These are phyloP conservation scores for Leptogaster cylindrica DNA, from an alignment of 2,888 invertebrate species.

Conservation along the genomic window DNA sequence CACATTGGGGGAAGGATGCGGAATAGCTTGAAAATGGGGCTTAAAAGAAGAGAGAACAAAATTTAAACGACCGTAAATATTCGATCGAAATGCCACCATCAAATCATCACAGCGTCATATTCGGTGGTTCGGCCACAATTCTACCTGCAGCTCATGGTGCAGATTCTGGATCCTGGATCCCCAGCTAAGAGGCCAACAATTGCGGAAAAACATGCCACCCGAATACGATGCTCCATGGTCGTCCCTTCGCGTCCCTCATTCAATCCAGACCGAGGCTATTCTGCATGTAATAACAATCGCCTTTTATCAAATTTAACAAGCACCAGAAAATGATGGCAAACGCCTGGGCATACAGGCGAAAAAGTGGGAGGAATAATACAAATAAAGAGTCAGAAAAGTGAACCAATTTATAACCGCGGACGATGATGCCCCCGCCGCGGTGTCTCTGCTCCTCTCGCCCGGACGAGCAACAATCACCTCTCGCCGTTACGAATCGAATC, in stretches of 20 bases:
- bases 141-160: slow-evolving; percentile 2
- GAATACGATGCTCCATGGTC: not conserved
- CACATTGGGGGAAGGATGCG: not conserved
- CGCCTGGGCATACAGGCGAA: slow-evolving; percentile 1
- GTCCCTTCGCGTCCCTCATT: not conserved
- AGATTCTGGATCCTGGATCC: not conserved
- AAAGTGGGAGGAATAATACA: slow-evolving; percentile 20
- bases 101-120: slow-evolving; percentile 46
- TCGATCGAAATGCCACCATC: slow-evolving; percentile 45
- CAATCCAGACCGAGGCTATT: slow-evolving; percentile 34
- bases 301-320: slow-evolving; percentile 53
- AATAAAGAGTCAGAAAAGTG: slow-evolving; percentile 3
- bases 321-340: slow-evolving; percentile 44
- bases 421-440: not conserved
- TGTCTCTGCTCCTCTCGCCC: not conserved
- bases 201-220: not conserved
- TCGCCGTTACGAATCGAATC: slow-evolving; percentile 23
- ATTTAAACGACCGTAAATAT: slow-evolving; percentile 46
- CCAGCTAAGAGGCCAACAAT: not conserved
- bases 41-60: slow-evolving; percentile 23
- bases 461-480: slow-evolving; percentile 28
- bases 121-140: slow-evolving; percentile 11
- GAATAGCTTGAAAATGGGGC: not conserved
- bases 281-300: slow-evolving; percentile 51
- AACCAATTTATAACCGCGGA: slow-evolving; percentile 13